Evolutionary conservation across 2,797 vertebrate species (phyloP).

Genomic region (Hylomyscus alleni): DNA sequence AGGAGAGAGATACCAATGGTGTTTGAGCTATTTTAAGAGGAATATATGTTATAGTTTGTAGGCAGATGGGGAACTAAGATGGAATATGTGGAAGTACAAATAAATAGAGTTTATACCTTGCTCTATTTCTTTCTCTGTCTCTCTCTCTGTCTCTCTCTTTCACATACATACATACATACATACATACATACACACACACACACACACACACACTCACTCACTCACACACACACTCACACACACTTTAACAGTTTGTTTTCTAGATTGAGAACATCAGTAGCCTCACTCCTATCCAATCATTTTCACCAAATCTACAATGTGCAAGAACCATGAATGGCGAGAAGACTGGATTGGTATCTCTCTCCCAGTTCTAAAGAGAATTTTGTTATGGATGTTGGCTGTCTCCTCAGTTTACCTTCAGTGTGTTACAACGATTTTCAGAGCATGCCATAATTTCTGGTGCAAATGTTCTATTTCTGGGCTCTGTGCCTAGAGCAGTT

Average conservation of each 20-base stretch:
- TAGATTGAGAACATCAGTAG: slow-evolving; percentile 32
- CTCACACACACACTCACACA: background rate
- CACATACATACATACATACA: background rate
- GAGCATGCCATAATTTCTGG: background rate
- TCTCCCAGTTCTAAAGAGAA: background rate
- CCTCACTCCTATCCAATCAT: background rate
- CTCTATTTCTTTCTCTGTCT: background rate
- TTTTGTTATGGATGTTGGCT: background rate
- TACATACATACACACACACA: background rate
- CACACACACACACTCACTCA: background rate
- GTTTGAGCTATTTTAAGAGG: slow-evolving; percentile 10
- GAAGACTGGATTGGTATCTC: background rate
- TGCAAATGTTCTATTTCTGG: background rate
- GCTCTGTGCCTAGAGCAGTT: background rate
- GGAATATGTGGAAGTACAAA: background rate
- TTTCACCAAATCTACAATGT: background rate
- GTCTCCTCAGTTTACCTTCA: background rate
- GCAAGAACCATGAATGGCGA: background rate
- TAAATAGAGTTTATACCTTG: slow-evolving; percentile 22
- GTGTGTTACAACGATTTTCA: background rate
- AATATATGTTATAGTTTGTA: background rate
- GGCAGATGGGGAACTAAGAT: slow-evolving; percentile 44
- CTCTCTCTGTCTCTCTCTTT: background rate
- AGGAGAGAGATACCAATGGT: background rate
- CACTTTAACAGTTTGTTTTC: background rate